Conservation (phyloP, 2,888 invertebrate genomes). For the Spisula solida region DNA sequence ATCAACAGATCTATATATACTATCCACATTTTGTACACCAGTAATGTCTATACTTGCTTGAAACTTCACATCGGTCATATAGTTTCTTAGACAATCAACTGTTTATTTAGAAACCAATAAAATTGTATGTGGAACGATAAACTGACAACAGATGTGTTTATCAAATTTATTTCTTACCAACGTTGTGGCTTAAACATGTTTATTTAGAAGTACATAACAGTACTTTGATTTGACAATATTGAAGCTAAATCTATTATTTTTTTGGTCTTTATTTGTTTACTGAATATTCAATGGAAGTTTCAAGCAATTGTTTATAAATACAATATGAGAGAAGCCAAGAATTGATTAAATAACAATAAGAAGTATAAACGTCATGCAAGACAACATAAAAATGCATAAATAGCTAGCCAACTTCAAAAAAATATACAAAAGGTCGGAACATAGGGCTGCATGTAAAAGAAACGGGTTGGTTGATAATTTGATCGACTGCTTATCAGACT, state of each 20-base stretch:
- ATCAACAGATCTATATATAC: constrained; percentile 15
- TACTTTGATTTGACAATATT: not conserved
- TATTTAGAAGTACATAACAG: not conserved
- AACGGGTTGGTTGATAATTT: not conserved
- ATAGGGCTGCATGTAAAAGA: constrained; percentile 28
- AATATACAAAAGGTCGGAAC: constrained; percentile 23
- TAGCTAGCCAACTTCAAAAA: constrained; percentile 68
- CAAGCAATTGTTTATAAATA: constrained; percentile 41
- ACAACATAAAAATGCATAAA: constrained; percentile 53
- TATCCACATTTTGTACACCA: constrained; percentile 1
- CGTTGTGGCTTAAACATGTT: no score
- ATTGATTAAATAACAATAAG: constrained; percentile 48
- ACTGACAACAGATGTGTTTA: no score
- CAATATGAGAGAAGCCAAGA: constrained; percentile 47
- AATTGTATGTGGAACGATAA: no score
- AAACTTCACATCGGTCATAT: not conserved
- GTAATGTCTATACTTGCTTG: constrained; percentile 30
- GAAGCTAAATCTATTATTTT: not conserved
- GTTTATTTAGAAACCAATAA: not conserved
- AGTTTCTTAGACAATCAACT: not conserved
- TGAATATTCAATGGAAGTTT: not conserved
- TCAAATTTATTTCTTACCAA: no score
- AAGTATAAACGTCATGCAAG: constrained; percentile 57
- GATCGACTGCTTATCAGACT: no score
- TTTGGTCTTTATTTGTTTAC: not conserved